Percentiles rank a stretch among this genome's conserved stretches.
These are phyloP conservation scores for Agrotis exclamationis DNA, from an alignment of 2,888 invertebrate species.

Conservation along the genomic window DNA sequence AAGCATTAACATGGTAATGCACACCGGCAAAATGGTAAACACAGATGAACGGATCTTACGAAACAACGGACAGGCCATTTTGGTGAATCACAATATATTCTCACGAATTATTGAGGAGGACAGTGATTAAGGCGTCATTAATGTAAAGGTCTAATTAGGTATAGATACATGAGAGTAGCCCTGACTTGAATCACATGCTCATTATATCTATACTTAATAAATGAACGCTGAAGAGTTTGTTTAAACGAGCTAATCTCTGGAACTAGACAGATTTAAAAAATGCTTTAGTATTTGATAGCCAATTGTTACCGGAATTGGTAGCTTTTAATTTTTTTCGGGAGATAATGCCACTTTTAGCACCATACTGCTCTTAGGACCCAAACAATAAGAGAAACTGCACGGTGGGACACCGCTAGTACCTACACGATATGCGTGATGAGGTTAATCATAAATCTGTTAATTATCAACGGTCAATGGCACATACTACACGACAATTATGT, in stretches of 20 bases:
- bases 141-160: slow-evolving; percentile 5
- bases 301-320: no score
- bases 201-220: no score
- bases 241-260: no score
- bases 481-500: slow-evolving; percentile 14
- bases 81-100: neutral
- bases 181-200: slow-evolving; percentile 29
- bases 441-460: slow-evolving; percentile 16
- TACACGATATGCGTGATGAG: slow-evolving; percentile 13
- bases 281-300: no score
- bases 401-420: no score
- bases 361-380: no score
- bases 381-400: no score
- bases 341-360: no score
- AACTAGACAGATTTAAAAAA: no score
- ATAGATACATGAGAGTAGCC: slow-evolving; percentile 11
- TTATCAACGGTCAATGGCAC: neutral
- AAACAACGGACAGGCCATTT: neutral
- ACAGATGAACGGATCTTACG: neutral
- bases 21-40: neutral
- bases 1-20: neutral
- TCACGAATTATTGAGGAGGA: slow-evolving; percentile 1
- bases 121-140: slow-evolving; percentile 1
- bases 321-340: no score
- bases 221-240: no score